A percentile compares a stretch with the other conserved stretches of the same genome.
phyloP scores from a whole-genome alignment of 2,888 invertebrate species.

The Criorhina ranunculi region DNA sequence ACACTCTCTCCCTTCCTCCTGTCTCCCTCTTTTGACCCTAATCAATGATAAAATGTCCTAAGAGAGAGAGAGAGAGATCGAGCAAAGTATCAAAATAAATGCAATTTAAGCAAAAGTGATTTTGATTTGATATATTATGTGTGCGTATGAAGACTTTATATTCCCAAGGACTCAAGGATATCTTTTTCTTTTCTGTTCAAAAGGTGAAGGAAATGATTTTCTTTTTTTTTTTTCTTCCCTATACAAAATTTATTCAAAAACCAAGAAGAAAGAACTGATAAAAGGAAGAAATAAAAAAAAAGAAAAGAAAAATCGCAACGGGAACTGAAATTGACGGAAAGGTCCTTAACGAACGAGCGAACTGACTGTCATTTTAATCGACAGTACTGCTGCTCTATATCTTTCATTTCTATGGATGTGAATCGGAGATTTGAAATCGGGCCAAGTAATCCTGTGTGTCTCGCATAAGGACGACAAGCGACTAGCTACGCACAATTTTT shows the following conservation, averaged over 20 bases:
- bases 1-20: not conserved
- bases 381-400: constrained; percentile 56
- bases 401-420: constrained; percentile 23
- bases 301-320: constrained; percentile 36
- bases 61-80: constrained; percentile 16
- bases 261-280: constrained; percentile 12
- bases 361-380: constrained; percentile 74
- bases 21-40: constrained; percentile 42
- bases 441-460: constrained; percentile 25
- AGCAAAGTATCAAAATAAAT: constrained; percentile 61
- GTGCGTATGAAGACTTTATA: constrained; percentile 52
- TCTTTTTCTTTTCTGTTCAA: constrained; percentile 53
- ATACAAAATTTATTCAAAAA: constrained; percentile 54
- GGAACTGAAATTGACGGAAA: constrained; percentile 70
- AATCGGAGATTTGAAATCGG: constrained; percentile 43
- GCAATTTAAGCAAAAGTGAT: constrained; percentile 76
- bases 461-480: constrained; percentile 24
- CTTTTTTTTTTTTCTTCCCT: constrained; percentile 7
- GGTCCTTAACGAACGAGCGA: constrained; percentile 69
- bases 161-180: constrained; percentile 58
- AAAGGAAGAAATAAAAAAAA: not conserved
- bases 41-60: constrained; percentile 61
- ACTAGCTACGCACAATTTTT: constrained; percentile 53
- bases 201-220: constrained; percentile 67
- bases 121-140: constrained; percentile 72